Conservation (phyloP, 2,888 invertebrate species). For the Coelinius sp. region DNA sequence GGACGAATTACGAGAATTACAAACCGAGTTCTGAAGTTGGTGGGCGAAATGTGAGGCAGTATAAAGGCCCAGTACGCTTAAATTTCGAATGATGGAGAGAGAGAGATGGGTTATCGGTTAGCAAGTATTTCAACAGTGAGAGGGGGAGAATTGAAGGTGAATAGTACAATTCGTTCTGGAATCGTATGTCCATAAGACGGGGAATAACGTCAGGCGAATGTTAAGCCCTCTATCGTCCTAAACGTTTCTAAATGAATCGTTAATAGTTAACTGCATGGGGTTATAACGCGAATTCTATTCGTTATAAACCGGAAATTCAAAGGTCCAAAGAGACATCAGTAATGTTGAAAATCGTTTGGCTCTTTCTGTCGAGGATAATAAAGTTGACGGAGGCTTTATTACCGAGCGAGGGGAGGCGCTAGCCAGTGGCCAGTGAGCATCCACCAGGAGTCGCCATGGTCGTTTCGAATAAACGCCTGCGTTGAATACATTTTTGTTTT, state of each 20-base stretch:
- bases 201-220: constrained; percentile 28
- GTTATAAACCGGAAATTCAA: constrained; percentile 69
- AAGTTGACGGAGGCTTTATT: constrained; percentile 47
- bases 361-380: constrained; percentile 42
- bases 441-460: constrained; percentile 20
- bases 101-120: constrained; percentile 50
- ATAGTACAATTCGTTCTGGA: not conserved
- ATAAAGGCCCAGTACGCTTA: constrained; percentile 7
- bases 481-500: constrained; percentile 45
- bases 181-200: not conserved
- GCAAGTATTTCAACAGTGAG: constrained; percentile 34
- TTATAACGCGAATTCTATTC: constrained; percentile 56
- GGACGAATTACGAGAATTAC: constrained; percentile 52
- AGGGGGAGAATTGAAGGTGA: constrained; percentile 10
- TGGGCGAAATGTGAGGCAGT: not conserved
- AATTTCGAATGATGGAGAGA: constrained; percentile 3
- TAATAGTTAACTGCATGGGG: constrained; percentile 67
- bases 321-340: constrained; percentile 38
- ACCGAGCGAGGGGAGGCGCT: constrained; percentile 34
- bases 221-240: constrained; percentile 53
- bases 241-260: constrained; percentile 70
- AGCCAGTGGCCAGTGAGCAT: constrained; percentile 39
- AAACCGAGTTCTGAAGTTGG: constrained; percentile 23
- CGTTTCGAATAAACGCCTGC: constrained; percentile 37
- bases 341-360: constrained; percentile 36